A percentile compares a stretch with the other conserved stretches of the same genome.
Conservation (phyloP, 2,797 vertebrate species). For the Typhlichthys eigenmanni region DNA sequence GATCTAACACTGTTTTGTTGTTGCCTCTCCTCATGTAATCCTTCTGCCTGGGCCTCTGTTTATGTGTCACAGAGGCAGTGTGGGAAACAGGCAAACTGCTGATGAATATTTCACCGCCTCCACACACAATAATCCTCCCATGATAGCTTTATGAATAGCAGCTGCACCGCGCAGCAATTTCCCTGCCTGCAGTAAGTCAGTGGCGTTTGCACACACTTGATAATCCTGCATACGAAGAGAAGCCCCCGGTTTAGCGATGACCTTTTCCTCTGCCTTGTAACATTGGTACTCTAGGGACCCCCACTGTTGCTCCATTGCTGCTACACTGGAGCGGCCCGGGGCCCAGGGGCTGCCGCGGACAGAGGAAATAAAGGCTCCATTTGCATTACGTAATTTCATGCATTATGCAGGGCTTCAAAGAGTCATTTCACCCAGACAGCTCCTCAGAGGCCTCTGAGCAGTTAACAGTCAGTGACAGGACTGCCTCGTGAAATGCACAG, state of each 20-base stretch:
- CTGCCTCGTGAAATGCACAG: conserved; percentile 75
- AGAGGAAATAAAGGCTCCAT: conserved; percentile 72
- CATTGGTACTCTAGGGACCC: conserved; percentile 55
- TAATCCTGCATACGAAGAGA: conserved; percentile 48
- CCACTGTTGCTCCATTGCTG: conserved; percentile 49
- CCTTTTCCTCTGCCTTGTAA: conserved; percentile 62
- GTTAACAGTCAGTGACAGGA: conserved; percentile 72
- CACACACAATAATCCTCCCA: conserved; percentile 62
- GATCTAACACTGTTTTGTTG: conserved; percentile 23
- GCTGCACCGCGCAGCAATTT: conserved; percentile 38
- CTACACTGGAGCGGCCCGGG: conserved; percentile 42
- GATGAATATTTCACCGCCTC: conserved; percentile 68
- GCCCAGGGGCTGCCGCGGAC: conserved; percentile 44
- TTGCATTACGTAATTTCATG: conserved; percentile 80
- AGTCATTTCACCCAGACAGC: conserved; percentile 72
- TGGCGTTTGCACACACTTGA: conserved; percentile 36
- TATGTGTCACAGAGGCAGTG: conserved; percentile 32
- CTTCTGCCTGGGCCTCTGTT: conserved; percentile 54
- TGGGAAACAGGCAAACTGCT: conserved; percentile 52
- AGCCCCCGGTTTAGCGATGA: conserved; percentile 62
- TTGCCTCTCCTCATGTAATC: conserved; percentile 31
- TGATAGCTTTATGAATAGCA: conserved; percentile 50
- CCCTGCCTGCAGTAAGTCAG: conserved; percentile 42
- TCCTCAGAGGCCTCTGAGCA: conserved; percentile 67
- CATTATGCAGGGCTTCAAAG: conserved; percentile 74